Base-by-base conservation (phyloP, 1,140 invertebrate genomes). In the Drosophila pallidifrons region DNA sequence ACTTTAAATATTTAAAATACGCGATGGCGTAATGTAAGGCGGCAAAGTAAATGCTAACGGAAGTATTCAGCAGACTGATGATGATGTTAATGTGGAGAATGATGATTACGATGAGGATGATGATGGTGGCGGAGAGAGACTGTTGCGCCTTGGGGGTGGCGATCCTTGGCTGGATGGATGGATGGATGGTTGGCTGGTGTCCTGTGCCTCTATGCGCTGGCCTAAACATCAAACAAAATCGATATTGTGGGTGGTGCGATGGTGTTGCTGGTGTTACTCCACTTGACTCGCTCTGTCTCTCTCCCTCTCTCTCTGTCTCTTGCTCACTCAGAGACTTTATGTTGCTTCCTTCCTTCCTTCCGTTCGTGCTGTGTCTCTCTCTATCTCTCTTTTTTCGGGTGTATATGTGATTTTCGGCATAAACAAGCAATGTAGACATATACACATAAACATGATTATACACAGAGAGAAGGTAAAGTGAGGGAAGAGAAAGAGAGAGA, bases 161-260 rank as follows among this genome's bases (percentile, higher is more conserved):
- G 54, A 38, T 32, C 30, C 20, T 51, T 69, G 66, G 54, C 7
- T 38, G 35, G 35, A 38, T 38, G 35, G 32, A 25, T 25, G 20
- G 20, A 25, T 25, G 20, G 20, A 25, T 25, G 20, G 5, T 5
- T 32, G 32, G 32, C 7, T 32, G 32, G 47, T 71, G 68, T 74
- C 75, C 38, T 68, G 68, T 69, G 32, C 46, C 64, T 46, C 59
- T 70, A 72, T 49, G 61, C 28, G 59, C 58, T 64, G 75, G 68
- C 64, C 80, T 77, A 88, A 87, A 88, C 83, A 87, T 87, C 83
- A 87, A 87, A 87, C 83, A 87, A 87, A 87, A 87, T 87, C 83
- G 83, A 87, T 87, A 87, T 25, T 83, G 60, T 75, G 85, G 83
- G 80, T 67, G 80, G 70, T 79, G 80, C 66, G 80, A 67, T 79